Evolutionary conservation across 1,140 invertebrate species (phyloP).

Genomic region (Brachionus plicatilis): DNA sequence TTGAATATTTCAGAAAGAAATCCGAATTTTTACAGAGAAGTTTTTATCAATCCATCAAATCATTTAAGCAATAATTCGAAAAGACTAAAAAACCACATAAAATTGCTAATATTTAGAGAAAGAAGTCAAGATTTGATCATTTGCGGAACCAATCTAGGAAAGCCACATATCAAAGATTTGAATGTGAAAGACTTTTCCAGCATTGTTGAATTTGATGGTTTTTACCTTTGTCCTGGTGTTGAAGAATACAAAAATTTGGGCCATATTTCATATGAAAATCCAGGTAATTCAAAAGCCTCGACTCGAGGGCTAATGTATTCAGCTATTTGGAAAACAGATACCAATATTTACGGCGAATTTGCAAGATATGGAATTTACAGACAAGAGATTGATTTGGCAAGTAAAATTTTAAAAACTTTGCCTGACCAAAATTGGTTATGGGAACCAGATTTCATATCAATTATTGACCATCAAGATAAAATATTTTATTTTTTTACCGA

Average conservation of each 20-base stretch:
- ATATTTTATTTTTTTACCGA: slow-evolving; percentile 26
- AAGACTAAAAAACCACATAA: not conserved
- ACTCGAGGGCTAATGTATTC: not conserved
- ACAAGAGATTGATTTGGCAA: slow-evolving; percentile 17
- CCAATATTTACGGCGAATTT: not conserved
- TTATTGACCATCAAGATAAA: not conserved
- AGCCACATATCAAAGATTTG: slow-evolving; percentile 30
- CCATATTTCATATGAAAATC: not conserved
- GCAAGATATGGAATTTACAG: not conserved
- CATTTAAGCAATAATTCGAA: not conserved
- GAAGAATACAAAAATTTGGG: slow-evolving; percentile 4
- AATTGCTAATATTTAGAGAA: not conserved
- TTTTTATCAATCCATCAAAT: slow-evolving; percentile 16
- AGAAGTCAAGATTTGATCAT: slow-evolving; percentile 10
- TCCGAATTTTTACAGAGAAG: not conserved
- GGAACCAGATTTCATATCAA: slow-evolving; percentile 9
- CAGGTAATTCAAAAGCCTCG: not conserved
- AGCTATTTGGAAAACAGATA: slow-evolving; percentile 18
- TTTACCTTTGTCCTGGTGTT: slow-evolving; percentile 2
- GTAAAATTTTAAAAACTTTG: slow-evolving; percentile 18
- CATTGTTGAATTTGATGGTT: slow-evolving; percentile 11
- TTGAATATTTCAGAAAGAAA: not conserved
- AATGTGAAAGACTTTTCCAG: slow-evolving; percentile 5
- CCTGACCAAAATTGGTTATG: not conserved
- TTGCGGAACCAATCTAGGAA: not conserved